These are phyloP conservation scores for Scatophagus argus DNA, from an alignment of 2,113 vertebrate genomes.

Conservation along the genomic window DNA sequence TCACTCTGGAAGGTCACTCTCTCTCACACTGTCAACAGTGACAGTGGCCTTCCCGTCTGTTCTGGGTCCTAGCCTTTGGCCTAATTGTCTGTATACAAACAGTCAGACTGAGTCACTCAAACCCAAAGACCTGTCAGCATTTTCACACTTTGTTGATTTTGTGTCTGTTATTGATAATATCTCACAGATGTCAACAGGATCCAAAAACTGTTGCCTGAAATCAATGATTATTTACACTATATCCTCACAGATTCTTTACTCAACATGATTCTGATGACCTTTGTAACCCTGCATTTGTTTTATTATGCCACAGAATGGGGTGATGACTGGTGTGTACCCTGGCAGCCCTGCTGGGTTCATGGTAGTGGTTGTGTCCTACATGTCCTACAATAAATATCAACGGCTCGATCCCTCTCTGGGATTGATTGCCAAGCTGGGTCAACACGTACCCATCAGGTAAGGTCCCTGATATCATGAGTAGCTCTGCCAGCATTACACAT, in stretches of 20 bases:
- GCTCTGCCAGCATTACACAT: not conserved
- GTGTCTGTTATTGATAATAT: not conserved
- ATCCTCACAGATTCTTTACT: not conserved
- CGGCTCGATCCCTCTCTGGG: conserved; percentile 94
- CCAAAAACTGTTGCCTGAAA: not conserved
- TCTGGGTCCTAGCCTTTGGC: conserved; percentile 56
- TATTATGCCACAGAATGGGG: conserved; percentile 89
- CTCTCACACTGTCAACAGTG: conserved; percentile 6
- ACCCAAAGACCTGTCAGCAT: conserved; percentile 14
- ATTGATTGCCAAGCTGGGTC: conserved; percentile 89
- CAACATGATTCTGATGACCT: not conserved
- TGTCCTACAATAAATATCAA: conserved; percentile 90
- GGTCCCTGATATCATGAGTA: conserved; percentile 13
- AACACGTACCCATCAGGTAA: conserved; percentile 91
- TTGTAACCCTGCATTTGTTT: conserved; percentile 6
- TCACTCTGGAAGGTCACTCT: conserved; percentile 22
- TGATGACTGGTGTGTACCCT: conserved; percentile 97
- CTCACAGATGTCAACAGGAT: not conserved
- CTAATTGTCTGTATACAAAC: conserved; percentile 51
- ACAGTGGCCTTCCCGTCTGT: conserved; percentile 40
- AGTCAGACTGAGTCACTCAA: conserved; percentile 15
- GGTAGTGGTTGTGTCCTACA: conserved; percentile 93
- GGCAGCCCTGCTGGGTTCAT: conserved; percentile 94
- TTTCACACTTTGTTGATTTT: conserved; percentile 20
- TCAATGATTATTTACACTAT: not conserved